Evolutionary conservation across 64 coral and sea anemone genomes (phyloP).

Genomic region (Hydrozoanthus tunicans): DNA sequence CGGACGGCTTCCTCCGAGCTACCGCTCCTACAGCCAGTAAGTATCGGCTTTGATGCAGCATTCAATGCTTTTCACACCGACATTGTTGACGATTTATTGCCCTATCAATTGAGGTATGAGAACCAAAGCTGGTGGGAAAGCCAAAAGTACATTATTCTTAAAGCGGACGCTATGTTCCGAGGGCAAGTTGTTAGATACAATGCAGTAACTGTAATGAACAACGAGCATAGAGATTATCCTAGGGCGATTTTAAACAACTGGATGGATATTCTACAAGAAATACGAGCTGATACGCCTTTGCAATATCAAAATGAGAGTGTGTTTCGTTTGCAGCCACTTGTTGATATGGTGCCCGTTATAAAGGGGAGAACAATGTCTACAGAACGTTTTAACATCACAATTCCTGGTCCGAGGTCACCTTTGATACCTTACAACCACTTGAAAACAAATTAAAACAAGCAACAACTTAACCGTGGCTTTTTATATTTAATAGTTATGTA

Average conservation of each 20-base stretch:
- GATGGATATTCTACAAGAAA: constrained; percentile 70
- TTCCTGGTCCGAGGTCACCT: constrained; percentile 56
- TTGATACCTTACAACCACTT: constrained; percentile 76
- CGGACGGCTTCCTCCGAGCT: constrained; percentile 36
- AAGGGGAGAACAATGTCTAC: constrained; percentile 49
- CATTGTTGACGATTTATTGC: constrained; percentile 64
- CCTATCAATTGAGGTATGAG: constrained; percentile 84
- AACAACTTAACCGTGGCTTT: not conserved
- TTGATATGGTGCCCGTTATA: constrained; percentile 59
- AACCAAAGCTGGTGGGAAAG: constrained; percentile 91
- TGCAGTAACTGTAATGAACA: constrained; percentile 70
- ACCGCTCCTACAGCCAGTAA: constrained; percentile 72
- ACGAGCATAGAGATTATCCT: constrained; percentile 82
- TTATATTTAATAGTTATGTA: too few relatives aligned
- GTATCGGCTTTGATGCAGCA: constrained; percentile 86
- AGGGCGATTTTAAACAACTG: constrained; percentile 66
- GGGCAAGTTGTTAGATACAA: constrained; percentile 85
- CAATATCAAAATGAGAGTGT: constrained; percentile 54
- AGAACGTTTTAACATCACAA: constrained; percentile 67
- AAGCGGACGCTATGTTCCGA: constrained; percentile 76
- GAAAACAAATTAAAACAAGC: not conserved
- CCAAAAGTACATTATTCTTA: constrained; percentile 92
- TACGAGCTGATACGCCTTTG: constrained; percentile 41
- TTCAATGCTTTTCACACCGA: constrained; percentile 82
- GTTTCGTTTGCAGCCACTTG: constrained; percentile 53